phyloP scores from a whole-genome alignment of 2,888 invertebrate species.

The Oxycera nigricornis region DNA sequence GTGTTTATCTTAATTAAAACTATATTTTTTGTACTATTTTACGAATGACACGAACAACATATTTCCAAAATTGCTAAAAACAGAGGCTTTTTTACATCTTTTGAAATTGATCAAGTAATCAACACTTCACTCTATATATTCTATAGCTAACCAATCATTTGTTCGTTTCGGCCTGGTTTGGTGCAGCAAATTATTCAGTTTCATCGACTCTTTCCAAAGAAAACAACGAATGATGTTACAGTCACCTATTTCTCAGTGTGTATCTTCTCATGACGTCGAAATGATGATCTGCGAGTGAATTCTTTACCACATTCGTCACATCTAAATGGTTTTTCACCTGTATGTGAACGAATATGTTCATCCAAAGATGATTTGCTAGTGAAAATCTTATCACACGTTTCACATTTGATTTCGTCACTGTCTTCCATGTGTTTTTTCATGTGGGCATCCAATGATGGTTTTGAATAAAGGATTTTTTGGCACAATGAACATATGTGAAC shows the following conservation, averaged over 20 bases:
- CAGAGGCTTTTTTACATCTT: too few species aligned
- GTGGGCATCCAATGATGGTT: slow-evolving; percentile 51
- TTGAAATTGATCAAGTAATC: too few species aligned
- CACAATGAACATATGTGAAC: slow-evolving; percentile 52
- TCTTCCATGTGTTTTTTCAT: slow-evolving; percentile 52
- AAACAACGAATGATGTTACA: too few species aligned
- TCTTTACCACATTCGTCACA: slow-evolving; percentile 45
- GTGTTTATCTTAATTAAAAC: too few species aligned
- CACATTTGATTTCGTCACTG: slow-evolving; percentile 61
- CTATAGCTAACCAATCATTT: too few species aligned
- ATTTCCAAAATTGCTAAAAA: too few species aligned
- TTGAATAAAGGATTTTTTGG: slow-evolving; percentile 50
- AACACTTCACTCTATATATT: too few species aligned
- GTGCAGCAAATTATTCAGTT: too few species aligned
- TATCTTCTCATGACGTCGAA: slow-evolving; percentile 44
- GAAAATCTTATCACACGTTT: slow-evolving; percentile 42
- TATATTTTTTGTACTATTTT: too few species aligned
- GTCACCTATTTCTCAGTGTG: slow-evolving; percentile 38
- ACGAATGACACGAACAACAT: too few species aligned
- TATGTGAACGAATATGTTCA: slow-evolving; percentile 41
- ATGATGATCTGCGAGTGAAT: slow-evolving; percentile 42
- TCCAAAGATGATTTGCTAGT: slow-evolving; percentile 38
- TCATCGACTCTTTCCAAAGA: too few species aligned
- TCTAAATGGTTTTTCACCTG: slow-evolving; percentile 45
- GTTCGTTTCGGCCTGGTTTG: too few species aligned